Conservation (phyloP, 2,888 invertebrate species). For the Polydrusus pterygomalis region DNA sequence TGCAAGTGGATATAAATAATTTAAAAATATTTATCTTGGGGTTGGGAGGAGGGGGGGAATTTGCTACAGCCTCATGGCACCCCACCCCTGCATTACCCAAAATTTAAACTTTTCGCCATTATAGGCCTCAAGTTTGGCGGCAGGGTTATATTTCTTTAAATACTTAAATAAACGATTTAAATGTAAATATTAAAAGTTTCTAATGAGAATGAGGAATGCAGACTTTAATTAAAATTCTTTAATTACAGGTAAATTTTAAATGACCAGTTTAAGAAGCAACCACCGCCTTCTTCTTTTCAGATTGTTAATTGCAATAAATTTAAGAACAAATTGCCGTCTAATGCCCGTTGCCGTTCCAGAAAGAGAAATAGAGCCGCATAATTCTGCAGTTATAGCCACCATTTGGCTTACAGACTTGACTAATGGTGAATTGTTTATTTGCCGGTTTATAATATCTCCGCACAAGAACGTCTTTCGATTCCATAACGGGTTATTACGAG, state of each 20-base stretch:
- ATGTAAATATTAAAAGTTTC: no score
- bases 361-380: slow-evolving; percentile 61
- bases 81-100: no score
- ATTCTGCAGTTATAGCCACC: slow-evolving; percentile 70
- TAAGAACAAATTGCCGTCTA: slow-evolving; percentile 50
- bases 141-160: no score
- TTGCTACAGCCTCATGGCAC: no score
- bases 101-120: no score
- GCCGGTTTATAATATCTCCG: slow-evolving; percentile 60
- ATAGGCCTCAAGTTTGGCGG: no score
- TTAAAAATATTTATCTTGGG: no score
- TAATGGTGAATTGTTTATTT: slow-evolving; percentile 64
- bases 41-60: no score
- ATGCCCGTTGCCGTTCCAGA: slow-evolving; percentile 49
- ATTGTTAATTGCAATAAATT: slow-evolving; percentile 57
- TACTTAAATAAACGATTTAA: no score
- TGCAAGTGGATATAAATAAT: no score
- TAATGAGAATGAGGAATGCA: neutral
- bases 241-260: slow-evolving; percentile 27
- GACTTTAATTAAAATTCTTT: slow-evolving; percentile 4
- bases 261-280: slow-evolving; percentile 28
- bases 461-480: slow-evolving; percentile 57
- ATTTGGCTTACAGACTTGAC: slow-evolving; percentile 58
- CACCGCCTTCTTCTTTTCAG: slow-evolving; percentile 26
- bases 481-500: slow-evolving; percentile 68